These are phyloP conservation scores for Melikaiella ostensackeni DNA, from an alignment of 2,888 invertebrate species.

Conservation along the genomic window DNA sequence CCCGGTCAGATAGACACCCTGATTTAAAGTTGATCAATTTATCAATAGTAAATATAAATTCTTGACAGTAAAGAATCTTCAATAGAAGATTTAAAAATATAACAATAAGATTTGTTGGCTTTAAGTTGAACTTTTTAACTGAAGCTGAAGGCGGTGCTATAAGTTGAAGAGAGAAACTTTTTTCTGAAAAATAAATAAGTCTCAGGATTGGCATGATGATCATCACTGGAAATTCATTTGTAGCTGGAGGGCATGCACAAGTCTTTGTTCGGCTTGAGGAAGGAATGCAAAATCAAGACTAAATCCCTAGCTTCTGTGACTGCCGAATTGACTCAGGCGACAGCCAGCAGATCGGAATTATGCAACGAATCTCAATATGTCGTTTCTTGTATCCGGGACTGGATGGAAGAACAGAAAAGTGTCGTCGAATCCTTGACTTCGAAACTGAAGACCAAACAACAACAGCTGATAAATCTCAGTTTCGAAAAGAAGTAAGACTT, in stretches of 20 bases:
- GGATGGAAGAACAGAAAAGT: conserved; percentile 68
- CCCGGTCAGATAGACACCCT: no score
- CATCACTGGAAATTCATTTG: conserved; percentile 51
- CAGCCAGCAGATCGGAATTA: conserved; percentile 66
- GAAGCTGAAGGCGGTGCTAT: background rate
- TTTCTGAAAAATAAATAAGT: conserved; percentile 9
- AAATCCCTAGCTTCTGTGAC: conserved; percentile 65
- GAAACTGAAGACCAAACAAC: conserved; percentile 64
- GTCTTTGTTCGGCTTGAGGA: conserved; percentile 63
- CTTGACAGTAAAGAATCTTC: no score
- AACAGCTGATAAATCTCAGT: conserved; percentile 59
- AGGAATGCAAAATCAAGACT: conserved; percentile 66
- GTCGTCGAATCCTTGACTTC: conserved; percentile 57
- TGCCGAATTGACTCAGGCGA: conserved; percentile 65
- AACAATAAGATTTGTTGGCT: background rate
- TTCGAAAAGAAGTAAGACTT: conserved; percentile 67
- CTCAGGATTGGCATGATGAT: background rate
- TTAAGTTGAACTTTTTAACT: conserved; percentile 10
- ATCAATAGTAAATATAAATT: no score
- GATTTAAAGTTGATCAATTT: no score
- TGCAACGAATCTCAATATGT: conserved; percentile 69
- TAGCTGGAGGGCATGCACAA: conserved; percentile 68
- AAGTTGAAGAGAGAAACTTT: conserved; percentile 21
- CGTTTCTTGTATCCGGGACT: conserved; percentile 65
- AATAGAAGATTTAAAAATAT: no score